These are phyloP conservation scores for Callyntrura guangdongensis DNA, from an alignment of 2,888 invertebrate genomes.

Conservation along the genomic window DNA sequence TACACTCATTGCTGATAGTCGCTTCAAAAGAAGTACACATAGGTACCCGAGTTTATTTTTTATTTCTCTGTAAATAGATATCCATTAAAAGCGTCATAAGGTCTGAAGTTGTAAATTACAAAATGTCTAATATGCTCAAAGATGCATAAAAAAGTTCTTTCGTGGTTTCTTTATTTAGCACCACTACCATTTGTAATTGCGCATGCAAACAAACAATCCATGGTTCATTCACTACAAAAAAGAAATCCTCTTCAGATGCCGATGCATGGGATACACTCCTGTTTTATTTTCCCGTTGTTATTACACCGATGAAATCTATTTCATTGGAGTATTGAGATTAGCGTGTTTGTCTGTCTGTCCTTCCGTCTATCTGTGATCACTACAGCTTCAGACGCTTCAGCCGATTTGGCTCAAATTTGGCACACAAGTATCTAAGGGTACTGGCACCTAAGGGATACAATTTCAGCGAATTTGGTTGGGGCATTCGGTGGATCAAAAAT, in stretches of 20 bases:
- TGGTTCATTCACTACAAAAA: neutral
- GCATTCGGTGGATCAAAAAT: no score
- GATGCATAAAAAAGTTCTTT: slow-evolving; percentile 9
- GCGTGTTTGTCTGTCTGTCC: no score
- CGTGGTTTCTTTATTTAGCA: slow-evolving; percentile 28
- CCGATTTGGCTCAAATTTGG: no score
- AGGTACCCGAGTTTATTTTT: neutral
- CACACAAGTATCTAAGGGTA: no score
- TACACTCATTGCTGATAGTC: neutral
- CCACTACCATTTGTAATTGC: neutral
- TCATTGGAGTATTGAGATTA: no score
- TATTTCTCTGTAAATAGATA: slow-evolving; percentile 53
- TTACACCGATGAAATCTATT: no score
- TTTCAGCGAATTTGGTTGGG: no score
- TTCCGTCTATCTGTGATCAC: no score
- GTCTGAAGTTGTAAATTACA: slow-evolving; percentile 24
- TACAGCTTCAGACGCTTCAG: no score
- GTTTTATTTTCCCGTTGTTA: no score
- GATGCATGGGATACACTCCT: neutral
- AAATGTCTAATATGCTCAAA: neutral
- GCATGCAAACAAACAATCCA: neutral
- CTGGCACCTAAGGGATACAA: no score
- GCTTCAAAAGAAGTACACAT: neutral
- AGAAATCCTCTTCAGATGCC: neutral
- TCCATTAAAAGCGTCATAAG: slow-evolving; percentile 17